Conservation (phyloP, 2,797 vertebrate species). For the Xenopus petersii region DNA sequence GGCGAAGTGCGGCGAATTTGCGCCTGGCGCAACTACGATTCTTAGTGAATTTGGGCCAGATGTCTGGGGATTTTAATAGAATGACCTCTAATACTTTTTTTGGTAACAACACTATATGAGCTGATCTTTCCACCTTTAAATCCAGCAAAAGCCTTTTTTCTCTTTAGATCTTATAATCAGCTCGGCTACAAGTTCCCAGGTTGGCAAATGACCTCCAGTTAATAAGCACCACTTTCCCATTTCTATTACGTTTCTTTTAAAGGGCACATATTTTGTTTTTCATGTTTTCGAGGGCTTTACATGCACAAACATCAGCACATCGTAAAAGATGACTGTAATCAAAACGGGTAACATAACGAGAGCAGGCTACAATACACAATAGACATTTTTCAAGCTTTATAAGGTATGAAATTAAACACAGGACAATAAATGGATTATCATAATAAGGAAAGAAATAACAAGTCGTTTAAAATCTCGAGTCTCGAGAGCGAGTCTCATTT, state of each 20-base stretch:
- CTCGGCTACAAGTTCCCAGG: too few species aligned
- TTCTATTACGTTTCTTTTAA: constrained; percentile 57
- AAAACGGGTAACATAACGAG: constrained; percentile 56
- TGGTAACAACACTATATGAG: too few species aligned
- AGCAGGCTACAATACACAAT: constrained; percentile 56
- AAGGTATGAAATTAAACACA: constrained; percentile 67
- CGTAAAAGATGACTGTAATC: constrained; percentile 60
- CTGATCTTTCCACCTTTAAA: too few species aligned
- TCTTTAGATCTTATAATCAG: too few species aligned
- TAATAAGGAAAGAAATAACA: constrained; percentile 50
- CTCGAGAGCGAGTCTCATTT: constrained; percentile 21
- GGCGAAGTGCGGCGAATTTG: too few species aligned
- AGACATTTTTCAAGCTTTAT: constrained; percentile 65
- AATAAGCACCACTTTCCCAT: constrained; percentile 30
- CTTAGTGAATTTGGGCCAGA: too few species aligned
- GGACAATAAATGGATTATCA: constrained; percentile 54
- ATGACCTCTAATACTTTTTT: too few species aligned
- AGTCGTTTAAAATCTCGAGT: constrained; percentile 37
- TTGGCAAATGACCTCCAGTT: too few species aligned
- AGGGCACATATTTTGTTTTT: constrained; percentile 63
- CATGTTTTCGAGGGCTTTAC: constrained; percentile 59
- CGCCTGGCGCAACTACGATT: too few species aligned
- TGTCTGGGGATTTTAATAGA: too few species aligned
- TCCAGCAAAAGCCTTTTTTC: too few species aligned
- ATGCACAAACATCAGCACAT: constrained; percentile 53